These are phyloP conservation scores for Amiota communis DNA, from an alignment of 2,888 invertebrate genomes.

Conservation along the genomic window DNA sequence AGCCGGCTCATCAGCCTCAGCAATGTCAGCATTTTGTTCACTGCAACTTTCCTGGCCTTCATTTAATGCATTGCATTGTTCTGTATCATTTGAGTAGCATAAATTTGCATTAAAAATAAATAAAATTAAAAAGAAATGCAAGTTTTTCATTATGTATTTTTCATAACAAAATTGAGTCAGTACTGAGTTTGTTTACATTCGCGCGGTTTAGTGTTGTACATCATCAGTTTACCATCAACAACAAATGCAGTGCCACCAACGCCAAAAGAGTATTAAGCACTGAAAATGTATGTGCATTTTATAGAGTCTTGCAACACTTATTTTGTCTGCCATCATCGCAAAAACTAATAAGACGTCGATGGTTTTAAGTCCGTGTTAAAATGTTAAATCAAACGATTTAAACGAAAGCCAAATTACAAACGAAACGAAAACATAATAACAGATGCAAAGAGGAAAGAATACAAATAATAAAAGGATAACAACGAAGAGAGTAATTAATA, in stretches of 20 bases:
- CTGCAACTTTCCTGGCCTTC: constrained; percentile 34
- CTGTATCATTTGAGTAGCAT: background rate
- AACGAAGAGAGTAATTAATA: constrained; percentile 39
- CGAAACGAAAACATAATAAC: constrained; percentile 16
- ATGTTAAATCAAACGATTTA: constrained; percentile 33
- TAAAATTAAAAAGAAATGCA: constrained; percentile 13
- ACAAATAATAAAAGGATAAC: constrained; percentile 42
- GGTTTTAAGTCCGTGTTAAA: constrained; percentile 54
- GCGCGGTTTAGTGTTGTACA: background rate
- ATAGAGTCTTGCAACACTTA: constrained; percentile 39
- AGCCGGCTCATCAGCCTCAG: background rate
- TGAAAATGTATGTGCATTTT: constrained; percentile 10
- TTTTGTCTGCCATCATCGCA: constrained; percentile 46
- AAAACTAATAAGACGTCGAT: constrained; percentile 58
- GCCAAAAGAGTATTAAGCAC: background rate
- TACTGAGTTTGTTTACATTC: background rate
- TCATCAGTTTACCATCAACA: too few relatives aligned
- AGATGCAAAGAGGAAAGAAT: background rate
- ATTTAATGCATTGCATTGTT: constrained; percentile 14
- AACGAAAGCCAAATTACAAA: constrained; percentile 47
- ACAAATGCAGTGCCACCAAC: too few relatives aligned
- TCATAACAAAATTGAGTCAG: background rate
- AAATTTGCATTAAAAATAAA: background rate
- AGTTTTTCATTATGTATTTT: background rate
- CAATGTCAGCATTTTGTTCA: background rate